These are phyloP conservation scores for Sebastes steindachneri DNA, from an alignment of 2,797 vertebrate genomes.

Conservation along the genomic window DNA sequence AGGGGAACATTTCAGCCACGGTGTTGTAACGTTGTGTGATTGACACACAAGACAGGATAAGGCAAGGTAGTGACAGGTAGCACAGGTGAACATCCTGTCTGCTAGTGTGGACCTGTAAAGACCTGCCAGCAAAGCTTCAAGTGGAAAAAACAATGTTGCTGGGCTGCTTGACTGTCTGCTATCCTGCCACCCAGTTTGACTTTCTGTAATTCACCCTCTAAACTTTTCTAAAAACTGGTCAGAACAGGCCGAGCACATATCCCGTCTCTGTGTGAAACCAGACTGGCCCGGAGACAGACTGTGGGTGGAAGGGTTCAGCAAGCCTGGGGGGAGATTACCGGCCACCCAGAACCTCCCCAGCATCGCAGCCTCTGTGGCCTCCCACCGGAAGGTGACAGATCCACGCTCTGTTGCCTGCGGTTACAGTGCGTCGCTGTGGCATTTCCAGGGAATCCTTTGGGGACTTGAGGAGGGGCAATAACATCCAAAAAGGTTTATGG, in stretches of 20 bases:
- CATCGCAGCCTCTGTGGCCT: slow-evolving; percentile 33
- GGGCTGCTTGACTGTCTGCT: slow-evolving; percentile 27
- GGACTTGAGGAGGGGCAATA: slow-evolving; percentile 48
- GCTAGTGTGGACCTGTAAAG: slow-evolving; percentile 74
- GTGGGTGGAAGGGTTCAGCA: slow-evolving; percentile 36
- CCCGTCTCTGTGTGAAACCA: neutral
- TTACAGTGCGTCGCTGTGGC: slow-evolving; percentile 64
- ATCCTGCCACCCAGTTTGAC: slow-evolving; percentile 10
- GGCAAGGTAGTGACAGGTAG: slow-evolving; percentile 64
- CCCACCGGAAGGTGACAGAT: slow-evolving; percentile 71
- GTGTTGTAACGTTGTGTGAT: slow-evolving; percentile 35
- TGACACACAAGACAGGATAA: slow-evolving; percentile 52
- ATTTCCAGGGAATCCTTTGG: slow-evolving; percentile 81
- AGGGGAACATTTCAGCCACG: neutral
- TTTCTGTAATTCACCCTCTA: neutral
- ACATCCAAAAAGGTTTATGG: slow-evolving; percentile 34
- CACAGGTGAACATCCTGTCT: slow-evolving; percentile 76
- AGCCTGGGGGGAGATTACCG: slow-evolving; percentile 33
- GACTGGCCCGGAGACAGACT: slow-evolving; percentile 7
- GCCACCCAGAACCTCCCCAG: slow-evolving; percentile 52
- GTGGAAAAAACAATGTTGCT: slow-evolving; percentile 56
- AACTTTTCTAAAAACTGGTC: slow-evolving; percentile 7
- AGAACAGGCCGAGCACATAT: neutral
- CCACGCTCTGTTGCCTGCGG: slow-evolving; percentile 64
- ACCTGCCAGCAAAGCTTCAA: slow-evolving; percentile 64